Evolutionary conservation across 30 jellyfish, hydroid and myxozoan species (phyloP).

Genomic region (Aurelia coerulea): DNA sequence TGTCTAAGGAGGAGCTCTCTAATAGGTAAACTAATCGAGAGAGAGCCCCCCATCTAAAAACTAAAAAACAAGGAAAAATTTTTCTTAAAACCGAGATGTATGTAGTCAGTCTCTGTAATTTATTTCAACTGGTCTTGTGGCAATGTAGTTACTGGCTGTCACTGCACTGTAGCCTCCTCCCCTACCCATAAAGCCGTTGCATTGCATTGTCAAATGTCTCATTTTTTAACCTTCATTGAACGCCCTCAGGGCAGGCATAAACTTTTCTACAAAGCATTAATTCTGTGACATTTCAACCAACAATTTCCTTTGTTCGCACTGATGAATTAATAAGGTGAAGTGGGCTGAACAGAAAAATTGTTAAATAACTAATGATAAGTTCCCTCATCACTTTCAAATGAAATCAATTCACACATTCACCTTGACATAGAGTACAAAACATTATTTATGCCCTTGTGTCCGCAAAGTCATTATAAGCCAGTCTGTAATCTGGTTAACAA

Average conservation of each 20-base stretch:
- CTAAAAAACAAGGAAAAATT: no score
- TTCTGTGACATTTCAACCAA: background rate
- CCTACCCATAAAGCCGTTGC: no score
- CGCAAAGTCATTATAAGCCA: background rate
- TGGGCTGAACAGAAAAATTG: constrained; percentile 15
- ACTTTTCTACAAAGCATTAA: background rate
- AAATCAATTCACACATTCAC: background rate
- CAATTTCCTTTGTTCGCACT: background rate
- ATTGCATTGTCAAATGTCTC: no score
- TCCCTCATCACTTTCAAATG: background rate
- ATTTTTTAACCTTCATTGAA: no score
- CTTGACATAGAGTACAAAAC: background rate
- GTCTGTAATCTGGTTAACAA: background rate
- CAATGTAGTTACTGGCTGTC: no score
- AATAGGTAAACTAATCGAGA: no score
- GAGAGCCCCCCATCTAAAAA: no score
- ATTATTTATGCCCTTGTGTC: background rate
- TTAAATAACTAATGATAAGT: background rate
- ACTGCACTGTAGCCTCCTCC: no score
- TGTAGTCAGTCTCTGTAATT: no score
- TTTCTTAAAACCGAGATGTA: no score
- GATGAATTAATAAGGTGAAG: background rate
- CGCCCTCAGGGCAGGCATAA: background rate
- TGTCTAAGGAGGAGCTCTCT: no score
- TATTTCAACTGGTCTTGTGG: no score